phyloP scores from a whole-genome alignment of 2,113 vertebrate genomes.

The Lethenteron reissneri region DNA sequence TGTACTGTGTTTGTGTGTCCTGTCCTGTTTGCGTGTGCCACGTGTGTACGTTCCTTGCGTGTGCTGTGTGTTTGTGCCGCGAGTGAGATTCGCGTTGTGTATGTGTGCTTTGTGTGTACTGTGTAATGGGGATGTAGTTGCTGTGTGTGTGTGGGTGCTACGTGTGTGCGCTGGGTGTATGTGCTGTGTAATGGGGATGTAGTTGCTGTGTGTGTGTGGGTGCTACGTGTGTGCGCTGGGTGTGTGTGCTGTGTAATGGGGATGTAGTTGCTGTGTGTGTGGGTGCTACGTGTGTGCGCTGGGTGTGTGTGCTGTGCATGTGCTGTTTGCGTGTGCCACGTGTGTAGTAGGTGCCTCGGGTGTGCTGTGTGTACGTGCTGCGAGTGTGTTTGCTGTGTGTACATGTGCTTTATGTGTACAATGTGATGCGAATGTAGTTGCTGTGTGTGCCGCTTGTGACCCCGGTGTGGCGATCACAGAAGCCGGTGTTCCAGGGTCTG shows the following conservation, averaged over 20 bases:
- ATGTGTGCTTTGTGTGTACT: background rate
- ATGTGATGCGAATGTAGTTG: background rate
- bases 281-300: constrained; percentile 4
- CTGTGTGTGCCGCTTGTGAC: constrained; percentile 1
- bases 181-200: no score
- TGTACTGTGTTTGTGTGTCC: no score
- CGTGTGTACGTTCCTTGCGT: no score
- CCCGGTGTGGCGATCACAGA: constrained; percentile 27
- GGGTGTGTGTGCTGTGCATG: background rate
- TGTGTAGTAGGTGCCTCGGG: no score
- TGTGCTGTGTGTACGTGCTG: background rate
- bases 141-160: background rate
- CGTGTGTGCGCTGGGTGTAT: constrained; percentile 8
- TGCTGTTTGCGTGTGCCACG: no score
- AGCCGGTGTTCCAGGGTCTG: constrained; percentile 86
- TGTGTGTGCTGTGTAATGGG: background rate
- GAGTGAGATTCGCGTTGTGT: background rate
- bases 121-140: background rate
- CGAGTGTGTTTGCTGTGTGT: background rate
- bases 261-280: background rate
- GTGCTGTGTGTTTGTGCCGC: no score
- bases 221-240: constrained; percentile 7
- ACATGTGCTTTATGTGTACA: background rate
- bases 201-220: background rate
- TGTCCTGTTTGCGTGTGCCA: no score